A percentile compares a stretch with the other conserved stretches of the same genome.
Conservation (phyloP, 1,140 invertebrate genomes). For the Aphaenogaster floridana region DNA sequence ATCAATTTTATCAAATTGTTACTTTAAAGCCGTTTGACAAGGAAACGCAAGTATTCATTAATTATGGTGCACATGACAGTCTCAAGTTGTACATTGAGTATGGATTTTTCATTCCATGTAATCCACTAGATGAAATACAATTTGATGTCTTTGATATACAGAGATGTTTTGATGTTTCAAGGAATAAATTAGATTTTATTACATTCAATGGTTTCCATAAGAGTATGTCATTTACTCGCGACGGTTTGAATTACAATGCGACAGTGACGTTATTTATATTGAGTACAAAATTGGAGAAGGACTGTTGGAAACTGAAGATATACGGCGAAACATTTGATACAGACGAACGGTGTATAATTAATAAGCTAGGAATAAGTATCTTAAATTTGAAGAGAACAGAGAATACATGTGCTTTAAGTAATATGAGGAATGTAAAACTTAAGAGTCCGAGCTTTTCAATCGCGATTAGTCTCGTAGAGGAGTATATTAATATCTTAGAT, state of each 20-base stretch:
- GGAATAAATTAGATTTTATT: slow-evolving; percentile 87
- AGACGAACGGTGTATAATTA: slow-evolving; percentile 71
- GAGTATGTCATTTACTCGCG: slow-evolving; percentile 87
- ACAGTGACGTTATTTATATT: slow-evolving; percentile 82
- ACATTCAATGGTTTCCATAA: slow-evolving; percentile 85
- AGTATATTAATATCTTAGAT: slow-evolving; percentile 78
- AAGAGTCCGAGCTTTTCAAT: slow-evolving; percentile 78
- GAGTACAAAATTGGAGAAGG: slow-evolving; percentile 71
- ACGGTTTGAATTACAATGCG: slow-evolving; percentile 88
- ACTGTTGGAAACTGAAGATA: slow-evolving; percentile 80
- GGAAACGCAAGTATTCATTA: slow-evolving; percentile 91
- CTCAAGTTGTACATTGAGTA: slow-evolving; percentile 91
- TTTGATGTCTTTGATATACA: slow-evolving; percentile 86
- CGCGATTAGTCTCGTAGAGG: slow-evolving; percentile 78
- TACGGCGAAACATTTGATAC: slow-evolving; percentile 78
- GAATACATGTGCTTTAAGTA: slow-evolving; percentile 67
- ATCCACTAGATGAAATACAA: slow-evolving; percentile 88
- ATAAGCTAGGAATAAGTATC: slow-evolving; percentile 73
- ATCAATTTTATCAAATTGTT: slow-evolving; percentile 88
- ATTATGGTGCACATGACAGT: slow-evolving; percentile 92
- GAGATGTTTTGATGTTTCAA: slow-evolving; percentile 78
- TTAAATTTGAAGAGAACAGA: slow-evolving; percentile 76
- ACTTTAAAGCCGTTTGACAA: slow-evolving; percentile 85
- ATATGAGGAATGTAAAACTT: slow-evolving; percentile 73
- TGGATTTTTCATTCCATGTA: slow-evolving; percentile 90